phyloP scores from a whole-genome alignment of 2,888 invertebrate species.

The Drosophila ezoana region DNA sequence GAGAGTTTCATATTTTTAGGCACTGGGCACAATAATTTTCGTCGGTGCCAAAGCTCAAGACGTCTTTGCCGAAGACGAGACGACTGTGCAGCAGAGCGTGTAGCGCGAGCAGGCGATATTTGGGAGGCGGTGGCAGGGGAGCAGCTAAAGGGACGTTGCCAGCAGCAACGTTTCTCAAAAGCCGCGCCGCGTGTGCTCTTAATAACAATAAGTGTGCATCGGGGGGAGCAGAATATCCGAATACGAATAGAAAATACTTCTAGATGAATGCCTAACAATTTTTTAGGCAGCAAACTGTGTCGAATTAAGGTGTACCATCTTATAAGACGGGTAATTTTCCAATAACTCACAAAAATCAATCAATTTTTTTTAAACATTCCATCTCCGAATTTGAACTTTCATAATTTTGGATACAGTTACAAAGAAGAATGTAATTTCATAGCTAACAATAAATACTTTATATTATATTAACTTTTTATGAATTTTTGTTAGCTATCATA shows the following conservation, averaged over 20 bases:
- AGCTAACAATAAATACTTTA: no score
- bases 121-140: neutral
- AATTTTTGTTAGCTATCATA: no score
- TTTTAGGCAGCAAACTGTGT: constrained; percentile 40
- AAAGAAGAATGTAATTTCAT: no score
- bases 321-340: constrained; percentile 12
- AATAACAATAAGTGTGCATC: constrained; percentile 46
- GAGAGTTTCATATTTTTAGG: constrained; percentile 57
- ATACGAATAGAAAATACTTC: constrained; percentile 40
- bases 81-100: constrained; percentile 35
- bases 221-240: constrained; percentile 15
- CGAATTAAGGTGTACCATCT: constrained; percentile 32
- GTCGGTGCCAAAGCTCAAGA: constrained; percentile 52
- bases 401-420: neutral
- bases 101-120: neutral
- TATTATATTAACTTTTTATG: no score
- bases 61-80: constrained; percentile 19
- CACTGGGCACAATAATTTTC: constrained; percentile 49
- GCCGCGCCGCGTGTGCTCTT: constrained; percentile 56
- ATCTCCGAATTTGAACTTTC: constrained; percentile 4
- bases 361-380: constrained; percentile 10
- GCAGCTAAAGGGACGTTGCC: constrained; percentile 41
- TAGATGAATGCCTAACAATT: constrained; percentile 25
- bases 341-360: constrained; percentile 28
- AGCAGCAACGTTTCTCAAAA: constrained; percentile 56